A percentile compares a stretch with the other conserved stretches of the same genome.
phyloP scores from a whole-genome alignment of 2,113 vertebrate species.

The Chionodraco myersi region DNA sequence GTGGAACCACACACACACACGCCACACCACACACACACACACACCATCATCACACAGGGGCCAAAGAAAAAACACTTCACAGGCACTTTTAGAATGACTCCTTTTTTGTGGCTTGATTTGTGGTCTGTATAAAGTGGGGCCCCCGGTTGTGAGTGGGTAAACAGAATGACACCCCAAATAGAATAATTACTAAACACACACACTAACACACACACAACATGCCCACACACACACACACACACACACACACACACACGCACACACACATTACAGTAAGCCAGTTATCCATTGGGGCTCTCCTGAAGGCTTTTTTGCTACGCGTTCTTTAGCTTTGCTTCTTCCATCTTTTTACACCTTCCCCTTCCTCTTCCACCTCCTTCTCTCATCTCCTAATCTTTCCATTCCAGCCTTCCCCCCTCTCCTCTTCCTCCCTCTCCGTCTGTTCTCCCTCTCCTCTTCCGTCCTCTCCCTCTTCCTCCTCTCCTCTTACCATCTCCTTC shows the following conservation, averaged over 20 bases:
- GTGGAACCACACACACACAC: conserved; percentile 9
- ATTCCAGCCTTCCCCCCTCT: not conserved
- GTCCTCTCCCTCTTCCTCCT: too few species aligned
- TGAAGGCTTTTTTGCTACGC: not conserved
- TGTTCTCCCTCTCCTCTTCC: too few species aligned
- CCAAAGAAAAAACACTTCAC: too few species aligned
- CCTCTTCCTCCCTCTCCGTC: too few species aligned
- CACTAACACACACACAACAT: too few species aligned
- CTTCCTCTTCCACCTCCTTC: conserved; percentile 1
- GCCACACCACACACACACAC: not conserved
- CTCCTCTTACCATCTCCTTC: too few species aligned
- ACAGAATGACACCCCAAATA: too few species aligned
- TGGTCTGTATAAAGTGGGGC: too few species aligned
- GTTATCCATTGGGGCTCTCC: not conserved
- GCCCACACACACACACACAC: not conserved
- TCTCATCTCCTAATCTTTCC: conserved; percentile 11
- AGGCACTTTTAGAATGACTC: too few species aligned
- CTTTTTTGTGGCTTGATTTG: too few species aligned
- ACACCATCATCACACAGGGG: not conserved
- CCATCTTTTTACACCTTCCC: not conserved
- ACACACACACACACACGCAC: not conserved
- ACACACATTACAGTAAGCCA: not conserved
- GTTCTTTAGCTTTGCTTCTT: not conserved
- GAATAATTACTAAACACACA: too few species aligned
- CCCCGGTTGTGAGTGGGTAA: too few species aligned